Evolutionary conservation across 1,140 invertebrate genomes (phyloP).

Genomic region (Agrypnia vestita): DNA sequence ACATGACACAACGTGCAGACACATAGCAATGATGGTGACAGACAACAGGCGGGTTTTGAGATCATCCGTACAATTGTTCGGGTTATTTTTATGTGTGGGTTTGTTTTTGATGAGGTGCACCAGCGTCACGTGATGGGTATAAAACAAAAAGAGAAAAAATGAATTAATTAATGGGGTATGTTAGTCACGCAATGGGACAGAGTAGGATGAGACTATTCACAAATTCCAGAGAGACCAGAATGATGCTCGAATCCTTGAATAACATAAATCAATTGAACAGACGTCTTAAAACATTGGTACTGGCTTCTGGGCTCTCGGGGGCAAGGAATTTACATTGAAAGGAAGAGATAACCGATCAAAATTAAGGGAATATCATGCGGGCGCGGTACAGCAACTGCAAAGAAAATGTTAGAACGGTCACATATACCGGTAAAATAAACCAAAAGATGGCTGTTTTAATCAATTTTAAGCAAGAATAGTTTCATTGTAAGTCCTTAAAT

Average conservation of each 20-base stretch:
- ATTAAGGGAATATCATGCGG: constrained; percentile 33
- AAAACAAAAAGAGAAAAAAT: constrained; percentile 58
- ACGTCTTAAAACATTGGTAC: not conserved
- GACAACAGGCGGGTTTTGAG: constrained; percentile 52
- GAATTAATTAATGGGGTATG: constrained; percentile 56
- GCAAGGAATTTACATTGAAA: constrained; percentile 35
- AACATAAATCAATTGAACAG: constrained; percentile 28
- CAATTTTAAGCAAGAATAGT: no score
- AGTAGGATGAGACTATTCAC: not conserved
- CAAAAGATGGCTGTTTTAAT: not conserved
- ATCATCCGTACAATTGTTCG: constrained; percentile 38
- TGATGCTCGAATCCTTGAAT: not conserved
- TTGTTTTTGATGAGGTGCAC: constrained; percentile 48
- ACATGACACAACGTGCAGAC: constrained; percentile 51
- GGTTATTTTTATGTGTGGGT: constrained; percentile 43
- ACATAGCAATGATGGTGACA: constrained; percentile 50
- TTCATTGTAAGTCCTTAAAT: no score
- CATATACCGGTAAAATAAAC: not conserved
- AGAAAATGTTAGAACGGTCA: constrained; percentile 33
- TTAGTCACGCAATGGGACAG: constrained; percentile 45
- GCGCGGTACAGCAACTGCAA: constrained; percentile 34
- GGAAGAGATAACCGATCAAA: constrained; percentile 18
- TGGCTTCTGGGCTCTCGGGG: constrained; percentile 28
- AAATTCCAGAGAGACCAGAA: constrained; percentile 45
- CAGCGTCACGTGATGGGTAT: constrained; percentile 53